Conservation (phyloP, 2,797 vertebrate species). For the Labeo calbasu region DNA sequence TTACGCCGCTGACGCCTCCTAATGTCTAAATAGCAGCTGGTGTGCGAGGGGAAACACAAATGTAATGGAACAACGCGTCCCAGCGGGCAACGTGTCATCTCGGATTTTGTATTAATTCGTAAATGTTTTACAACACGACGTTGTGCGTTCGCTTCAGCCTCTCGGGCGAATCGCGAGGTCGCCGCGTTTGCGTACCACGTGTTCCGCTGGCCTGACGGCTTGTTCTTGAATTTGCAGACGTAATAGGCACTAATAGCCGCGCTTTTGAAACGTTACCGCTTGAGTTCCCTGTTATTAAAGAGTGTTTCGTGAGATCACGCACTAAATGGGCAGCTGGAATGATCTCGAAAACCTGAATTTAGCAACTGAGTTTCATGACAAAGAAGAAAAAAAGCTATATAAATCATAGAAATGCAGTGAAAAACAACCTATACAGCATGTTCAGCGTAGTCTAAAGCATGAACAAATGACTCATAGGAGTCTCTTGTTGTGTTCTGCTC, state of each 20-base stretch:
- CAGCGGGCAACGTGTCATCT: slow-evolving; percentile 38
- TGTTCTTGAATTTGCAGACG: not conserved
- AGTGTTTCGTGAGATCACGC: not conserved
- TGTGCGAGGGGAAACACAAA: slow-evolving; percentile 25
- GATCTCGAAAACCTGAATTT: not conserved
- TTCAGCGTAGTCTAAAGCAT: not conserved
- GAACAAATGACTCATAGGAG: not conserved
- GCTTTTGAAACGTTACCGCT: not conserved
- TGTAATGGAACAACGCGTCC: slow-evolving; percentile 35
- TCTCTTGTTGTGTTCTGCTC: not conserved
- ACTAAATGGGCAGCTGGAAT: not conserved
- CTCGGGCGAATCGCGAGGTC: not conserved
- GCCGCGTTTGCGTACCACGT: not conserved
- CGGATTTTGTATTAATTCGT: slow-evolving; percentile 35
- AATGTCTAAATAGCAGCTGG: slow-evolving; percentile 49
- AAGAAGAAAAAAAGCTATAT: not conserved
- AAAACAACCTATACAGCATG: not conserved
- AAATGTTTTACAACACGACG: slow-evolving; percentile 40
- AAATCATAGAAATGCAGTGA: not conserved
- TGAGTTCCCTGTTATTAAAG: not conserved
- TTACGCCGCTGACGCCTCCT: slow-evolving; percentile 44
- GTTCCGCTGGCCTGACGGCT: slow-evolving; percentile 12
- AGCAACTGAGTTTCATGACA: not conserved
- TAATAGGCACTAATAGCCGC: not conserved
- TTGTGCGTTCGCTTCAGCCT: slow-evolving; percentile 6